A percentile compares a stretch with the other conserved stretches of the same genome.
phyloP scores from a whole-genome alignment of 2,113 vertebrate species.

The Thymallus thymallus region DNA sequence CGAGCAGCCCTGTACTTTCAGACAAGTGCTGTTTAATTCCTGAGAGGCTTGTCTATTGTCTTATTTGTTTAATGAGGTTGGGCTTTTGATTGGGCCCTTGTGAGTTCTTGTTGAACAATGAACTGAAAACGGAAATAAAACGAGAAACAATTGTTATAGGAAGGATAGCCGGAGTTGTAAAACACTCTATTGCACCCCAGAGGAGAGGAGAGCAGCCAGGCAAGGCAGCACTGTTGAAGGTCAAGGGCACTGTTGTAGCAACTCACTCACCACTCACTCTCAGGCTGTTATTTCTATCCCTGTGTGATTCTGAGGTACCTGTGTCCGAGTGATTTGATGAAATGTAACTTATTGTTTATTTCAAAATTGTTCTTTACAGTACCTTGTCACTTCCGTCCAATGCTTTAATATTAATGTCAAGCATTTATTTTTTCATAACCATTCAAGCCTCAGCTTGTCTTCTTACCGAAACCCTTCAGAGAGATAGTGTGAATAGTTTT shows the following conservation, averaged over 20 bases:
- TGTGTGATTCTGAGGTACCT: not conserved
- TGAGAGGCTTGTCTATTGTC: constrained; percentile 21
- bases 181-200: constrained; percentile 30
- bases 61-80: constrained; percentile 45
- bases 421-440: no score
- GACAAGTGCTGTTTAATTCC: constrained; percentile 31
- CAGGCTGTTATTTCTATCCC: not conserved
- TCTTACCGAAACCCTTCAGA: no score
- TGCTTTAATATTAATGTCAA: no score
- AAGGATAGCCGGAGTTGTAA: constrained; percentile 38
- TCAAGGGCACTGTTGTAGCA: constrained; percentile 2
- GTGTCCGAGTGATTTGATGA: not conserved
- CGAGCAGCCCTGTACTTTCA: constrained; percentile 23
- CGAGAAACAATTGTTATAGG: constrained; percentile 17
- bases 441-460: no score
- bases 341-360: not conserved
- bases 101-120: constrained; percentile 37
- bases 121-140: constrained; percentile 25
- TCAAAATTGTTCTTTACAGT: no score
- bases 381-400: no score
- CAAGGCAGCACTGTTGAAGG: constrained; percentile 10
- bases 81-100: constrained; percentile 43
- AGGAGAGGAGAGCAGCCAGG: constrained; percentile 16
- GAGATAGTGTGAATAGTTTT: no score
- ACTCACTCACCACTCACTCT: no score